Evolutionary conservation across 92 coral and sea anemone species (phyloP), one percentile per base, ranked within the genome.

Genomic region (Actinernus sp.): DNA sequence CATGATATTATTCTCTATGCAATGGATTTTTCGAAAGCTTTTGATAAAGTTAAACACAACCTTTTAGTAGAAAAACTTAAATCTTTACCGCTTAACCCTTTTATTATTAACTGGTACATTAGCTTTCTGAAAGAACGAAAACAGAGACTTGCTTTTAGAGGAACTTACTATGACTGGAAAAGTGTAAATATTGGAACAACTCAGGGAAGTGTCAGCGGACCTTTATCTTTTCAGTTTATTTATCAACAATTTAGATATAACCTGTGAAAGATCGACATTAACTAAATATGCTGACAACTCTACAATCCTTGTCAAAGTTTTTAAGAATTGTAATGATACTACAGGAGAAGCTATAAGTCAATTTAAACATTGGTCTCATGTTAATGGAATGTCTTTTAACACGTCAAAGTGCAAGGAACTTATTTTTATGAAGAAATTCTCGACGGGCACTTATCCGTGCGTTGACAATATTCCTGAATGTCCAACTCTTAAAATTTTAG

Each of bases 171-270:
- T 31, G 36, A 38, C 27, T 76, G 84, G 80, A 26, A 63, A 21
- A 55, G 33, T 31, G 82, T 77, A 16, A 58, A 85, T 41, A 64
- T 55, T 57, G 91, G 81, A 39, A 77, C 91, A 30, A 84, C 74
- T 11, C 85, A 76, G 39, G 85, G 85, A 19, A 84, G 77, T 48
- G 86, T 77, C 20, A 71, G 82, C 26, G 82, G 83, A 9, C 82
- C 83, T 2, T 72, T n/a, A 68, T 43, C 78, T 83, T 13, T 74
- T 74, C 29, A 76, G 40, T 47, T 43, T 85, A 23, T 85, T 78
- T 55, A 32, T 63, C 20, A 84, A 84, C 47, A 85, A 84, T 52
- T 49, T 70, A 33, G 79, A 84, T 31, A 61, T 68, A 21, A 19
- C 43, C 47, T 16, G 33, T 26, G 81, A 39, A 22, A 33, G 29